A percentile compares a stretch with the other conserved stretches of the same genome.
phyloP scores from a whole-genome alignment of 2,888 invertebrate genomes.

The Perizoma flavofasciatum region DNA sequence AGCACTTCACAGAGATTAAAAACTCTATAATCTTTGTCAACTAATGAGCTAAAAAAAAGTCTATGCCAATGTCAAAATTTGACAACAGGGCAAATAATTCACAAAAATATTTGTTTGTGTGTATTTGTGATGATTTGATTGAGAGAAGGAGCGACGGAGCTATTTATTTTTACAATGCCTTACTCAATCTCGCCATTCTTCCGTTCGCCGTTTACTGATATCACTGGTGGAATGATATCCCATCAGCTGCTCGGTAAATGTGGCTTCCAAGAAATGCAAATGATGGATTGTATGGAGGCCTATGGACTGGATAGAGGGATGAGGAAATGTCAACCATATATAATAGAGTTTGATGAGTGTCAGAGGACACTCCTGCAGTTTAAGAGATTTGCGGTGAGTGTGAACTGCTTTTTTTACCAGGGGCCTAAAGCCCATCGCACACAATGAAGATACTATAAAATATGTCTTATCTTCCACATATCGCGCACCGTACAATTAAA shows the following conservation, averaged over 20 bases:
- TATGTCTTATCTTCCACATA: too few relatives aligned
- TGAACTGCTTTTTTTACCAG: neutral
- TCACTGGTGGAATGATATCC: conserved; percentile 85
- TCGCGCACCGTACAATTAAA: too few relatives aligned
- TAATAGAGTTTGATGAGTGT: conserved; percentile 89
- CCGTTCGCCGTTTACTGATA: conserved; percentile 87
- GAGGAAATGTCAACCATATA: conserved; percentile 82
- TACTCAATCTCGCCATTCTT: conserved; percentile 80
- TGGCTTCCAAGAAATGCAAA: conserved; percentile 85
- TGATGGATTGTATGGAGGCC: conserved; percentile 90
- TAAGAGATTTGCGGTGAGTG: conserved; percentile 78
- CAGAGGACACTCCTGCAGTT: conserved; percentile 81
- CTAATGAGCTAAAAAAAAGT: too few relatives aligned
- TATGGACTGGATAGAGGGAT: conserved; percentile 86
- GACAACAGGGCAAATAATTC: too few relatives aligned
- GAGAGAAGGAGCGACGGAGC: too few relatives aligned
- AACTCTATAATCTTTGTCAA: too few relatives aligned
- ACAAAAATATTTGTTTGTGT: too few relatives aligned
- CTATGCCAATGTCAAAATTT: too few relatives aligned
- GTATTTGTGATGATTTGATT: too few relatives aligned
- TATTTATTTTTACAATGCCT: conserved; percentile 37
- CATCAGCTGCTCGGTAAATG: conserved; percentile 86
- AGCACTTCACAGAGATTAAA: too few relatives aligned
- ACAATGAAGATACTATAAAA: too few relatives aligned
- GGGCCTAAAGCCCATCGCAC: too few relatives aligned